Evolutionary conservation across 1,140 invertebrate species (phyloP), one percentile per base, ranked within the genome.

Genomic region (Frieseomelitta varia): DNA sequence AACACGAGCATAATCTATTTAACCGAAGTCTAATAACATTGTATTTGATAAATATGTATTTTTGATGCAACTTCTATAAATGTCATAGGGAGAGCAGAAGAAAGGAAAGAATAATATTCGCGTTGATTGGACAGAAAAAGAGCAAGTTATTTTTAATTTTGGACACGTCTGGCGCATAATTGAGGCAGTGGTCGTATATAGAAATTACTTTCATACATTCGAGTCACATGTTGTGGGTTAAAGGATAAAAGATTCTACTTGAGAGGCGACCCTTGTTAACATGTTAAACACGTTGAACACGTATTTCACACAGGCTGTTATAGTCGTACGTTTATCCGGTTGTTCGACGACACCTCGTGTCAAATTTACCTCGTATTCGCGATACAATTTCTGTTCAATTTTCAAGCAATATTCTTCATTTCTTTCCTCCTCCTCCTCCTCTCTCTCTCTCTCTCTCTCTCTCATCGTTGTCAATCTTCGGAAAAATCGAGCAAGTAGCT

Each of bases 311-410:
- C 53, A 51, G n/a, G 3, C 11, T 19, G 34, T 19, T n/a, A n/a
- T n/a, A n/a, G n/a, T n/a, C n/a, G n/a, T n/a, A n/a, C n/a, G n/a
- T 65, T 71, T 47, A 1, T 47, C 75, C 39, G 21, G 15, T 30
- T 19, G 73, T 47, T 67, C 21, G n/a, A 77, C 63, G 21, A 19
- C 15, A 2, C 47, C 14, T 27, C 34, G 72, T 53, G 72, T 71
- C 51, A 68, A 39, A 30, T 30, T 55, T 55, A 6, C 63, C 24
- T 55, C 56, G 39, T n/a, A 79, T 84, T 69, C 51, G 76, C 78
- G 78, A 68, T 61, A 19, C 30, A 39, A 47, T 17, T 56, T 27
- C 21, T 27, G 39, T 85, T 39, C 56, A 56, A 78, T 85, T 81
- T 81, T 65, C 76, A 19, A 10, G 61, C 53, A n/a, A 39, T 58